Evolutionary conservation across 2,888 invertebrate species (phyloP).

Genomic region (Archips xylosteana): DNA sequence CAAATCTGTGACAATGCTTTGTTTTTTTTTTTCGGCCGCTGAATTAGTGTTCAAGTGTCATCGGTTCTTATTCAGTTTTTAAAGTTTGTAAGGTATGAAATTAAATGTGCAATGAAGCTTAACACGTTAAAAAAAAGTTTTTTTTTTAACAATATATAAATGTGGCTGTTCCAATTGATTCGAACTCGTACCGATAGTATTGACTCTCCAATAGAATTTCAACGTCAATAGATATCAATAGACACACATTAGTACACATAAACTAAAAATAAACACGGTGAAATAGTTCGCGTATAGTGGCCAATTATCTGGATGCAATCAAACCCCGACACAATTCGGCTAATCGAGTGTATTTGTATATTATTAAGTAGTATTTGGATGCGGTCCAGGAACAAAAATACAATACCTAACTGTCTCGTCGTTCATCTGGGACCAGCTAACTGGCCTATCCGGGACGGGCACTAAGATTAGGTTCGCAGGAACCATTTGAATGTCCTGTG

Average conservation of each 20-base stretch:
- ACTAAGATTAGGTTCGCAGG: conserved; percentile 39
- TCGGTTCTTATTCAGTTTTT: not conserved
- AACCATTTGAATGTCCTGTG: conserved; percentile 35
- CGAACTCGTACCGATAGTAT: not conserved
- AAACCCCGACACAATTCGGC: conserved; percentile 17
- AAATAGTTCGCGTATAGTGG: conserved; percentile 26
- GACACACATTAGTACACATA: conserved; percentile 1
- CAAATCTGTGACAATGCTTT: not conserved
- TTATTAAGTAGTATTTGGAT: conserved; percentile 66
- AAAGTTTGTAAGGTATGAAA: not conserved
- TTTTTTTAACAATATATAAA: not conserved
- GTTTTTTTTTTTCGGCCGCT: not conserved
- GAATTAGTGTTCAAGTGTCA: not conserved
- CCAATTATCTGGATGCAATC: conserved; percentile 15
- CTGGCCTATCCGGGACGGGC: conserved; percentile 46
- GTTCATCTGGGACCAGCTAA: conserved; percentile 69
- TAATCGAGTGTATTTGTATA: conserved; percentile 40
- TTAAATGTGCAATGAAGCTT: not conserved
- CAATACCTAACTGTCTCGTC: conserved; percentile 75
- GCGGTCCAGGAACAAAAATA: conserved; percentile 82
- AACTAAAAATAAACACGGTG: conserved; percentile 27
- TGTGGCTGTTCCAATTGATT: not conserved
- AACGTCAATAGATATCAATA: conserved; percentile 7
- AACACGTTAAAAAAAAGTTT: not conserved
- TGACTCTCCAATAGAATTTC: not conserved